Evolutionary conservation across 2,888 invertebrate species (phyloP).

Genomic region (Morpho deidamia): DNA sequence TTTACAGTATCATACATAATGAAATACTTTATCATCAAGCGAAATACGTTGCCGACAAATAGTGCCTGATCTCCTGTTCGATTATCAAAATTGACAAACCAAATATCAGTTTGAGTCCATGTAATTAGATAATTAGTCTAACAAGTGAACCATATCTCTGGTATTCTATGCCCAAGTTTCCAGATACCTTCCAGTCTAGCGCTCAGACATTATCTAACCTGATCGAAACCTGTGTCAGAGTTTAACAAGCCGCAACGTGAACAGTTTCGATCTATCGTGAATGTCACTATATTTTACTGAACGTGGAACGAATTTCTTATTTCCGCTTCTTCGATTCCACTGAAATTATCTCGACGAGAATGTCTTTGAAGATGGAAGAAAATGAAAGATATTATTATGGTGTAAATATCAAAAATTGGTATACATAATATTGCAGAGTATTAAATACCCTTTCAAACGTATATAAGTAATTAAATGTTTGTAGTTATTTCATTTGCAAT

Average conservation of each 20-base stretch:
- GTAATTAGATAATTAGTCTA: not conserved
- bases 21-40: too few species aligned
- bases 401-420: too few species aligned
- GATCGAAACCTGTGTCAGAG: conserved; percentile 41
- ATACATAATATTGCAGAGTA: too few species aligned
- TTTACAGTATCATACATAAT: too few species aligned
- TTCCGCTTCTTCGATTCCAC: conserved; percentile 2
- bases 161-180: conserved; percentile 3
- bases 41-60: too few species aligned
- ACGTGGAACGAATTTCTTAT: conserved; percentile 4
- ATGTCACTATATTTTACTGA: conserved; percentile 7
- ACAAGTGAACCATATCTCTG: not conserved
- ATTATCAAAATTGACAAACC: not conserved
- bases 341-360: conserved; percentile 8
- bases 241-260: conserved; percentile 40
- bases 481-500: too few species aligned
- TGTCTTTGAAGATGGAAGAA: not conserved
- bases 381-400: conserved; percentile 6
- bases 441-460: too few species aligned
- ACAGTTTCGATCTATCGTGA: conserved; percentile 11
- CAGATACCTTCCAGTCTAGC: conserved; percentile 5
- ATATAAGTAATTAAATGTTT: too few species aligned
- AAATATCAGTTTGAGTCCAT: not conserved
- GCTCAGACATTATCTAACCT: conserved; percentile 27
- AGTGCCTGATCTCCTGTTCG: too few species aligned